A percentile compares a stretch with the other conserved stretches of the same genome.
phyloP scores from a whole-genome alignment of 2,888 invertebrate genomes.

The Timema cristinae region DNA sequence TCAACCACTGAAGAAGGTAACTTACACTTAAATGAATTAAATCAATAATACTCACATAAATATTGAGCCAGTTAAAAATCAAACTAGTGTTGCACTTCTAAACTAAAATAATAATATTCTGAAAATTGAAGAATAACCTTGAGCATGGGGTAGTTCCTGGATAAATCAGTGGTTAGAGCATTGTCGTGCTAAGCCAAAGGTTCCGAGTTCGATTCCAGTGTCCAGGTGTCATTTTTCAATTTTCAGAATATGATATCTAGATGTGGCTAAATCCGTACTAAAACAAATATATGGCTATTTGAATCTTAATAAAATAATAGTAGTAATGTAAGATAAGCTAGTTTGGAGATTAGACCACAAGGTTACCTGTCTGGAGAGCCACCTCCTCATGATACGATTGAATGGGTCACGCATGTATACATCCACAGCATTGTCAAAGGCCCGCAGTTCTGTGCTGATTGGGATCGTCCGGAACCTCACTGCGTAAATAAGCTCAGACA shows the following conservation, averaged over 20 bases:
- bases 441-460: conserved; percentile 85
- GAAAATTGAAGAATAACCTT: no score
- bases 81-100: not conserved
- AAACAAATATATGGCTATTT: not conserved
- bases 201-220: no score
- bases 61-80: no score
- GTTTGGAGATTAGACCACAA: not conserved
- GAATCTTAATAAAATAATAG: no score
- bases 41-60: no score
- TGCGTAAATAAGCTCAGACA: conserved; percentile 39
- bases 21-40: no score
- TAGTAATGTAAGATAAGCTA: not conserved
- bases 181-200: no score
- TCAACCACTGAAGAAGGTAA: no score
- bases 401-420: conserved; percentile 89
- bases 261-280: not conserved
- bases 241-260: not conserved
- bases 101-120: not conserved
- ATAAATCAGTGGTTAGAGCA: no score
- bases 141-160: no score
- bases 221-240: no score
- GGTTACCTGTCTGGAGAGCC: conserved; percentile 84
- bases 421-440: conserved; percentile 86
- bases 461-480: conserved; percentile 89
- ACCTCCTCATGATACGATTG: conserved; percentile 81